phyloP scores from a whole-genome alignment of 2,797 vertebrate genomes.

The Propithecus perrieri region DNA sequence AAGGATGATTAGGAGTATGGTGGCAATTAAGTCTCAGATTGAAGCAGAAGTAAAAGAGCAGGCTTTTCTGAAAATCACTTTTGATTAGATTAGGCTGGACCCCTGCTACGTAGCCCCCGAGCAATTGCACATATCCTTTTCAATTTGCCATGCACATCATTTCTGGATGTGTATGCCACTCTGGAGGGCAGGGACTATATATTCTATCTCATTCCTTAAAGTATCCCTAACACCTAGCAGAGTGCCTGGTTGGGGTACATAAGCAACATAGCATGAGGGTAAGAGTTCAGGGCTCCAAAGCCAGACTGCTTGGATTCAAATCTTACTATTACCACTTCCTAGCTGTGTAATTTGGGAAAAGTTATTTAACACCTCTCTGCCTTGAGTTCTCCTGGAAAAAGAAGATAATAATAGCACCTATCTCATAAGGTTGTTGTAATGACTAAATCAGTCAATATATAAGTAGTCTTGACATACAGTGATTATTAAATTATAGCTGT shows the following conservation, averaged over 20 bases:
- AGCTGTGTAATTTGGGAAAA: neutral
- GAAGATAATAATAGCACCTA: neutral
- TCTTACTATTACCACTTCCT: neutral
- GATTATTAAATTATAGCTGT: neutral
- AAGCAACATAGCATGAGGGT: neutral
- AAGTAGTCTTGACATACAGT: neutral
- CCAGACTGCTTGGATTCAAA: neutral
- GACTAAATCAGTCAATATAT: neutral
- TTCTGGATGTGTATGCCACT: neutral
- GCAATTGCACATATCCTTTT: neutral
- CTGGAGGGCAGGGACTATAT: neutral
- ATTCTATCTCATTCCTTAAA: neutral
- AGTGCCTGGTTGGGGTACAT: neutral
- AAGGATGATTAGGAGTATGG: neutral
- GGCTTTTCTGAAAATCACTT: neutral
- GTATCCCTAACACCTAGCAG: neutral
- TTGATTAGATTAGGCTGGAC: neutral
- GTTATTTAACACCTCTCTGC: slow-evolving; percentile 17
- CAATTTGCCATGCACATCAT: neutral
- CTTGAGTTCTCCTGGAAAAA: slow-evolving; percentile 22
- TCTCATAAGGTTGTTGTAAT: neutral
- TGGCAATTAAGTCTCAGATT: neutral
- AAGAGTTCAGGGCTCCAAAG: neutral
- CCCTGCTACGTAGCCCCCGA: neutral
- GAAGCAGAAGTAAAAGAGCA: neutral